Conservation (phyloP, 2,113 vertebrate genomes). For the Carassius auratus region DNA sequence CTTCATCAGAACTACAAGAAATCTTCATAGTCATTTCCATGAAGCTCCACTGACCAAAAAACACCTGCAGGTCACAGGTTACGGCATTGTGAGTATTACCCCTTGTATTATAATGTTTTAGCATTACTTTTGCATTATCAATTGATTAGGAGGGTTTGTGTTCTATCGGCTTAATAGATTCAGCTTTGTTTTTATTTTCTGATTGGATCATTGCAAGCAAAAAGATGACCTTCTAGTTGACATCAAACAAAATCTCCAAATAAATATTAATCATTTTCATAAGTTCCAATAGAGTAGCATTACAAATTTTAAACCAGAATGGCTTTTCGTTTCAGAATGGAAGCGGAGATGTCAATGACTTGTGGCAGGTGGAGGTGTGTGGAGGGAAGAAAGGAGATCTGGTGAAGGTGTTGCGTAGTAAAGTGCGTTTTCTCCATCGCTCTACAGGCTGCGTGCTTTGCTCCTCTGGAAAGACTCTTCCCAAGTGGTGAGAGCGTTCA, state of each 20-base stretch:
- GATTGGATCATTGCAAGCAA: neutral
- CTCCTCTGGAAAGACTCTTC: constrained; percentile 92
- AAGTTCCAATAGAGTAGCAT: neutral
- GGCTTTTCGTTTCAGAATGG: constrained; percentile 80
- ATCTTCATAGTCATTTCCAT: constrained; percentile 93
- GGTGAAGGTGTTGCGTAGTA: constrained; percentile 93
- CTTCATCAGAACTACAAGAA: constrained; percentile 87
- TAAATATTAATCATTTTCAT: neutral
- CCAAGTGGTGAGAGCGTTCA: constrained; percentile 85
- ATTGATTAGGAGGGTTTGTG: neutral
- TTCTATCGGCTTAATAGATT: neutral
- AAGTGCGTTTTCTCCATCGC: constrained; percentile 86
- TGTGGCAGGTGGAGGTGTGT: constrained; percentile 91
- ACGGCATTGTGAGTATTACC: constrained; percentile 87
- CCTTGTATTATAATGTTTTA: neutral
- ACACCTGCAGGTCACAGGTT: constrained; percentile 96
- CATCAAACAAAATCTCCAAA: neutral
- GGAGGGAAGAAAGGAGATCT: constrained; percentile 84
- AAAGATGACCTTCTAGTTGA: neutral
- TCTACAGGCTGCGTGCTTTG: constrained; percentile 88
- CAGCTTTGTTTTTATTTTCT: neutral
- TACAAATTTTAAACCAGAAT: neutral
- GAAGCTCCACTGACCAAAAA: constrained; percentile 93
- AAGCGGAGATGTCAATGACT: constrained; percentile 91
- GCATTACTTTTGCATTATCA: neutral